These are phyloP conservation scores for Crotalus helleri DNA, from an alignment of 2,113 vertebrate species.

Conservation along the genomic window DNA sequence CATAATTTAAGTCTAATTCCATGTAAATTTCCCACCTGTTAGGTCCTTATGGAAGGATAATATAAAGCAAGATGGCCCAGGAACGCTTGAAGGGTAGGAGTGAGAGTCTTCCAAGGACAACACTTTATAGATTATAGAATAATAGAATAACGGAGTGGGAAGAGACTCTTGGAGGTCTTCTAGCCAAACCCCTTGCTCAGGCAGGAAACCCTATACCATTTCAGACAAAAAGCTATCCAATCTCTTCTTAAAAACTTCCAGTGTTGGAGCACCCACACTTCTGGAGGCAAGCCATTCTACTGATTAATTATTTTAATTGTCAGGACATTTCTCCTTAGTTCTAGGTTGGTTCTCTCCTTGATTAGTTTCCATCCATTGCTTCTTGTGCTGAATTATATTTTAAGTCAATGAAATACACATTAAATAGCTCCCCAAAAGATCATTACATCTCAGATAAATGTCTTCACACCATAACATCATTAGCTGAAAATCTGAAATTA, in stretches of 20 bases:
- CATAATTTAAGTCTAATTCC: slow-evolving; percentile 44
- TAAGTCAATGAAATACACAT: not conserved
- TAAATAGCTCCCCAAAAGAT: not conserved
- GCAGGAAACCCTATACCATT: not conserved
- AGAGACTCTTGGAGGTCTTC: not conserved
- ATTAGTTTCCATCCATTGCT: not conserved
- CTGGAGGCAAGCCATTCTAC: not conserved
- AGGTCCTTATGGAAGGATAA: slow-evolving; percentile 2
- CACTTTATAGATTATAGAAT: not conserved
- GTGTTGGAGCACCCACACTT: not conserved
- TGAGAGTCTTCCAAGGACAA: not conserved
- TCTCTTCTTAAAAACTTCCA: not conserved
- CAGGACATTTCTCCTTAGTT: not conserved
- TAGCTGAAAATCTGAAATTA: not conserved
- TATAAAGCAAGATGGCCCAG: slow-evolving; percentile 2
- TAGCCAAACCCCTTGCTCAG: not conserved
- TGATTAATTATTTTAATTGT: not conserved
- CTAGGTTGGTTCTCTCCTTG: not conserved
- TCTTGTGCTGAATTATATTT: not conserved
- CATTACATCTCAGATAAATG: not conserved
- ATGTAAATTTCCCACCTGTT: slow-evolving; percentile 27
- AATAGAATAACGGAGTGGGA: not conserved
- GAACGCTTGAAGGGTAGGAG: not conserved
- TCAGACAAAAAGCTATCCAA: not conserved
- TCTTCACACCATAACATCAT: not conserved